phyloP scores from a whole-genome alignment of 1,140 invertebrate species.

The fruit fly (Drosophila melanogaster) region DNA sequence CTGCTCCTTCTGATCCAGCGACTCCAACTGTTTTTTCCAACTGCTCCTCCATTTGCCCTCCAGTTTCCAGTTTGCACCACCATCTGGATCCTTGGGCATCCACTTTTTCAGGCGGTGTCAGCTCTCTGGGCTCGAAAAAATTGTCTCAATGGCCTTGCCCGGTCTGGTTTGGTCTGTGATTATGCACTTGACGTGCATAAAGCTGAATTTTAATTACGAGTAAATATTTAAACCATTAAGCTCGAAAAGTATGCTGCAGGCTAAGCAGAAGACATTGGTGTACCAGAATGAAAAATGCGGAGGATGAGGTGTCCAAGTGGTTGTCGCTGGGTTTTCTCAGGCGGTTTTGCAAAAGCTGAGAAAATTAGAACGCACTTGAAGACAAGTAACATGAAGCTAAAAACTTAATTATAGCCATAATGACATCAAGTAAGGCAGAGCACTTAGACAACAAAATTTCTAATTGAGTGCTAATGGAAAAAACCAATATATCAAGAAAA shows the following conservation, averaged over 20 bases:
- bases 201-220: conserved; percentile 82
- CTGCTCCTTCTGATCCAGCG: not conserved
- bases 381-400: conserved; percentile 3
- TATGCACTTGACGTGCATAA: conserved; percentile 82
- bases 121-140: conserved; percentile 40
- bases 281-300: not conserved
- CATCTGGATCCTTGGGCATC: conserved; percentile 4
- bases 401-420: conserved; percentile 1
- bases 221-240: conserved; percentile 81
- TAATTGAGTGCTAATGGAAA: not conserved
- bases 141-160: conserved; percentile 77
- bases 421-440: not conserved
- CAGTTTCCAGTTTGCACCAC: not conserved
- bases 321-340: conserved; percentile 13
- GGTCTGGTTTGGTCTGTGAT: conserved; percentile 58
- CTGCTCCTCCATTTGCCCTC: no score
- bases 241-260: conserved; percentile 46
- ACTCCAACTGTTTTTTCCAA: not conserved
- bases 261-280: conserved; percentile 26
- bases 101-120: conserved; percentile 34
- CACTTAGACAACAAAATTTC: not conserved
- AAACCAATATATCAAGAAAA: not conserved
- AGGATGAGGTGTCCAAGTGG: conserved; percentile 16
- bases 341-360: conserved; percentile 5
- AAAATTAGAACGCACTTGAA: conserved; percentile 19